Percentiles rank a stretch among this genome's conserved stretches.
Conservation (phyloP, 2,797 vertebrate genomes). For the Hoplostethus atlanticus region DNA sequence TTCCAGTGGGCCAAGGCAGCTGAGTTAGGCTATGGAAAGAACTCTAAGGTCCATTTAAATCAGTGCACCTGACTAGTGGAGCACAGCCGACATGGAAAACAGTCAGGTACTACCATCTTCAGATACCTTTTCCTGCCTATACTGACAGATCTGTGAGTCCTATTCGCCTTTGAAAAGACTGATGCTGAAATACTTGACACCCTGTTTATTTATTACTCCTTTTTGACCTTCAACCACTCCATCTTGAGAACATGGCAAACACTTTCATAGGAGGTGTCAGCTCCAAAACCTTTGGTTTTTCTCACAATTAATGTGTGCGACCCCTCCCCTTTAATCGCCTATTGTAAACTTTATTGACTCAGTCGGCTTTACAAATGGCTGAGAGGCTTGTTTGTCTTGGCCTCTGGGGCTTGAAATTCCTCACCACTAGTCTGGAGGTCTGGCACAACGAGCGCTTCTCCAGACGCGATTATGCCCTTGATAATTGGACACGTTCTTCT, state of each 20-base stretch:
- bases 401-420: slow-evolving; percentile 53
- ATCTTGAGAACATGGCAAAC: slow-evolving; percentile 14
- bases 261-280: background rate
- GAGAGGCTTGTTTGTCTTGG: slow-evolving; percentile 65
- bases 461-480: slow-evolving; percentile 43
- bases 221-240: slow-evolving; percentile 2
- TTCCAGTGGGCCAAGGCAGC: slow-evolving; percentile 13
- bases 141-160: background rate
- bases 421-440: slow-evolving; percentile 42
- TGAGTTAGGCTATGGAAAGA: slow-evolving; percentile 19
- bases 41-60: background rate
- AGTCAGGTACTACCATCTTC: background rate
- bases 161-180: background rate
- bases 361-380: slow-evolving; percentile 52
- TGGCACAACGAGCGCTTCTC: slow-evolving; percentile 43
- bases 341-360: slow-evolving; percentile 66
- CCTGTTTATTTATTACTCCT: background rate
- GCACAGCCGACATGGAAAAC: background rate
- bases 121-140: no score
- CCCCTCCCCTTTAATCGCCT: slow-evolving; percentile 46
- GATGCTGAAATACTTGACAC: background rate
- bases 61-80: background rate
- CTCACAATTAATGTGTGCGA: slow-evolving; percentile 29
- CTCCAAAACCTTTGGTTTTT: slow-evolving; percentile 11
- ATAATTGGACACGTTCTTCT: slow-evolving; percentile 53